Percentiles rank a stretch among this genome's conserved stretches.
Conservation (phyloP, 2,888 invertebrate species). For the Steromphala cineraria region DNA sequence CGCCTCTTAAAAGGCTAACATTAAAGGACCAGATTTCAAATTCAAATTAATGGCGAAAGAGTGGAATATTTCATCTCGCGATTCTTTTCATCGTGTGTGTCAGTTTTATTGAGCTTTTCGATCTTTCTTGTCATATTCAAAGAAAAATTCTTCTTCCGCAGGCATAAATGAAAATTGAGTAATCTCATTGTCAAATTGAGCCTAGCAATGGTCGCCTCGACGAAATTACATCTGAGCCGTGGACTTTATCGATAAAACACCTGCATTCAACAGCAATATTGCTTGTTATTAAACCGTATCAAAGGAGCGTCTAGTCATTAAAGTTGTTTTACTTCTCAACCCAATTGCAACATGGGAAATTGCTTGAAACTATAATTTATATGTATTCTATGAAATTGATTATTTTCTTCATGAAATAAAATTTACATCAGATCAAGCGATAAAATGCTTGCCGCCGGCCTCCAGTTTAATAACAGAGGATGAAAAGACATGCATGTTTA, state of each 20-base stretch:
- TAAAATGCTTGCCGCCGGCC: too few species aligned
- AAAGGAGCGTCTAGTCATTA: neutral
- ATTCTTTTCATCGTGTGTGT: neutral
- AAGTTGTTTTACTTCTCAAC: neutral
- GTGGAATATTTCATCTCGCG: neutral
- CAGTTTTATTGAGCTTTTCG: constrained; percentile 8
- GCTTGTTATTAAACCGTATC: neutral
- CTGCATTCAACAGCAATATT: neutral
- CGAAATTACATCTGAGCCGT: neutral
- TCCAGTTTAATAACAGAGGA: too few species aligned
- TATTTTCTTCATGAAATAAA: neutral
- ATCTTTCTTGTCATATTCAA: neutral
- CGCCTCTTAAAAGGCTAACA: neutral
- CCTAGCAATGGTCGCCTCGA: neutral
- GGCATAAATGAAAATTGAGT: constrained; percentile 9
- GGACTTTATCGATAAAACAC: neutral
- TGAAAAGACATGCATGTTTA: too few species aligned
- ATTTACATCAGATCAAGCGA: too few species aligned
- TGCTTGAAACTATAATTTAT: neutral
- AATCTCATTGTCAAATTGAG: constrained; percentile 4
- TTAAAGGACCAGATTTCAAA: neutral
- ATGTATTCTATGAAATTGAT: neutral
- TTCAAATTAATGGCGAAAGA: neutral
- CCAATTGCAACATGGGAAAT: neutral
- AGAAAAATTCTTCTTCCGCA: neutral